Conservation (phyloP, 2,113 vertebrate species). For the Cromileptes altivelis region DNA sequence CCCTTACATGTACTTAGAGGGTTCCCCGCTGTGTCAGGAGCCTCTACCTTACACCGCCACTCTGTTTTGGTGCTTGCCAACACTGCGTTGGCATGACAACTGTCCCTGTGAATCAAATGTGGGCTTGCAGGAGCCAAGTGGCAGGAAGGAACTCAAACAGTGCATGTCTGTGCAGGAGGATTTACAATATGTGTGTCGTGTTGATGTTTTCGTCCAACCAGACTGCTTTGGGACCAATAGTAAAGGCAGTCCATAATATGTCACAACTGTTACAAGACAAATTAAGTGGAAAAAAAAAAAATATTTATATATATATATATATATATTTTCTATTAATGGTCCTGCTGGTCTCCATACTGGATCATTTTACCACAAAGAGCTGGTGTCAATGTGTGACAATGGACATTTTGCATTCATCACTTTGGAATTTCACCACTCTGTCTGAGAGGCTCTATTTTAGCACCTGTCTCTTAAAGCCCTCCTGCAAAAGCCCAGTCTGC, state of each 20-base stretch:
- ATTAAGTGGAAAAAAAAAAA: not conserved
- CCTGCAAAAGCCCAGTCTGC: too few species aligned
- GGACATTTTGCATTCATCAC: not conserved
- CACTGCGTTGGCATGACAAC: slow-evolving; percentile 65
- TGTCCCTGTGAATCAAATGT: slow-evolving; percentile 60
- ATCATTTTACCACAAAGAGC: not conserved
- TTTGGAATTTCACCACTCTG: too few species aligned
- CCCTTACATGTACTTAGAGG: not conserved
- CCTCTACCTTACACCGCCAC: slow-evolving; percentile 35
- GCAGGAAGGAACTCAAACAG: slow-evolving; percentile 62
- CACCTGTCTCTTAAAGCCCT: too few species aligned
- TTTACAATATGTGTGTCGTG: slow-evolving; percentile 29
- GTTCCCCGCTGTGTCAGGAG: not conserved
- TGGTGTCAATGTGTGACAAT: not conserved
- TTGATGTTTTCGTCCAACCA: slow-evolving; percentile 17
- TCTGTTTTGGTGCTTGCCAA: slow-evolving; percentile 48
- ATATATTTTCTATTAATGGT: not conserved
- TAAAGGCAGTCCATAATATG: not conserved
- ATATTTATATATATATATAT: not conserved
- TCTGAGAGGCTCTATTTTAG: too few species aligned
- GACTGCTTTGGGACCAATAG: not conserved
- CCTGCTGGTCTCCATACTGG: not conserved
- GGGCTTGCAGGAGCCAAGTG: slow-evolving; percentile 51
- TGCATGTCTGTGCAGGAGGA: slow-evolving; percentile 49
- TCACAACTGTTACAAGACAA: not conserved